Conservation (phyloP, 2,113 vertebrate species). For the Reinhardtius hippoglossoides region DNA sequence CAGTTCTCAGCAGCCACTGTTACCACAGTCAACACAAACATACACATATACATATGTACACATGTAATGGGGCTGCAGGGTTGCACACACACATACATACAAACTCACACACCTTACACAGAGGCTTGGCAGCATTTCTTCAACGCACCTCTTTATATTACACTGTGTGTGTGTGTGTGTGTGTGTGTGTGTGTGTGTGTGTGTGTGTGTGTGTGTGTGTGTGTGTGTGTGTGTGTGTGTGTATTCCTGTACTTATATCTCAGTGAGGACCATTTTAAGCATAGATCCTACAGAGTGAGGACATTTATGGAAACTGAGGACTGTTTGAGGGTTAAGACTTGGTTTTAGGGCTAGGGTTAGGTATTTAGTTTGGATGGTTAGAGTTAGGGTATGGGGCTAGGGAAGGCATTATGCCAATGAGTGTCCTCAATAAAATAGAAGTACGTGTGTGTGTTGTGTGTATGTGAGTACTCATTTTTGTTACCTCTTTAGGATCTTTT, state of each 20-base stretch:
- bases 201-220: constrained; percentile 20
- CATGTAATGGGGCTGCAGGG: neutral
- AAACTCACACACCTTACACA: constrained; percentile 47
- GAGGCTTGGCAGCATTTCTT: constrained; percentile 39
- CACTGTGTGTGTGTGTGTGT: neutral
- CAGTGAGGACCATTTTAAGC: too few relatives aligned
- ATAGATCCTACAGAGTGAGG: too few relatives aligned
- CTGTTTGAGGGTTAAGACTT: neutral
- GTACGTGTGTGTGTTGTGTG: neutral
- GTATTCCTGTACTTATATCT: neutral
- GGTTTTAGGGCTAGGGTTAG: neutral
- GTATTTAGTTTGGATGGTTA: neutral
- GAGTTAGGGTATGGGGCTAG: neutral
- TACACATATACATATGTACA: constrained; percentile 27
- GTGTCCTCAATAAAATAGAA: neutral
- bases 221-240: constrained; percentile 24
- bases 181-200: constrained; percentile 26
- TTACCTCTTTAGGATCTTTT: too few relatives aligned
- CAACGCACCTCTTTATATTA: too few relatives aligned
- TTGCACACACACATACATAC: constrained; percentile 27
- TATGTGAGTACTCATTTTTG: neutral
- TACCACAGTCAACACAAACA: constrained; percentile 38
- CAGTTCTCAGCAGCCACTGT: constrained; percentile 45
- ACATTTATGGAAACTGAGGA: too few relatives aligned
- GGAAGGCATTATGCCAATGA: neutral